Base-by-base conservation (phyloP, 1,140 invertebrate genomes). In the Pseudobourletiella spinata region DNA sequence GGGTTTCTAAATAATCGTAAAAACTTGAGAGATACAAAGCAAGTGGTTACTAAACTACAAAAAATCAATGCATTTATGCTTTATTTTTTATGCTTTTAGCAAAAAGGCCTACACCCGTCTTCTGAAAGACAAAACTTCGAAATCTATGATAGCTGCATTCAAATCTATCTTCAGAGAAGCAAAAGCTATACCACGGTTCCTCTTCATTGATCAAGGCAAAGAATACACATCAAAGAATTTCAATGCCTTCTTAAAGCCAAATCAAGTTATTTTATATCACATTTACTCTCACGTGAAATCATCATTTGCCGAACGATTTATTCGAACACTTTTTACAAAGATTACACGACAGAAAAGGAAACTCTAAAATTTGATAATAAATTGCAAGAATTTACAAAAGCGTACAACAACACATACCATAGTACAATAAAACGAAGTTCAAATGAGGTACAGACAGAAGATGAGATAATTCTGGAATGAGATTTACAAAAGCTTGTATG, bases 21-120 rank as follows among this genome's bases (percentile, higher is more conserved):
- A 39, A 8, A 39, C 8, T 39, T 39, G 8, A 39, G n/a, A 39
- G 35, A 39, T 39, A 39, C 8, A 39, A 39, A 39, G n/a, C 35
- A 39, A 39, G 35, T 39, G 8, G 35, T 11, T 11, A 8, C 8
- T 39, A n/a, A 39, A n/a, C 35, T 39, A n/a, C 35, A n/a, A 11
- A 8, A 39, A 11, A 39, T 39, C 8, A n/a, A 39, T 11, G 35
- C 35, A 39, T 39, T 11, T n/a, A 39, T 8, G 8, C 8, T 39
- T 39, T n/a, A 39, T 39, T n/a, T n/a, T n/a, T n/a, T n/a, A 63
- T 50, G 16, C 24, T 3, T 63, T 63, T 48, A 25, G 50, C 4
- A 56, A 57, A 24, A 11, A 14, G 3, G 52, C 59, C 3, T 57
- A 43, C 18, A 26, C 57, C 22, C 51, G 48, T 16, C 2, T 51